Percentiles rank a stretch among this genome's conserved stretches.
phyloP scores from a whole-genome alignment of 2,888 invertebrate genomes.

The Lutraria lutraria region DNA sequence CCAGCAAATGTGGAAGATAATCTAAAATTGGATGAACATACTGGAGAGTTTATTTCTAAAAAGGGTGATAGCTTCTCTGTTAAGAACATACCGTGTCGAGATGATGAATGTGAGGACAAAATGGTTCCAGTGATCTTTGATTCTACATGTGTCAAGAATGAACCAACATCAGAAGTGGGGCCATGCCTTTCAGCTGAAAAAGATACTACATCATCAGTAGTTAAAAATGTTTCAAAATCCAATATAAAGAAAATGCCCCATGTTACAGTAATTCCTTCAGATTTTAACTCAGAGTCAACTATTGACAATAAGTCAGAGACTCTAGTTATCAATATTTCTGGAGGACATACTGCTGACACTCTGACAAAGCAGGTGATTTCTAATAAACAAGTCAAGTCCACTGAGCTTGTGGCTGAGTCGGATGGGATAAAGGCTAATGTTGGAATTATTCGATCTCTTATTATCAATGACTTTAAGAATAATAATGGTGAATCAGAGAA shows the following conservation, averaged over 20 bases:
- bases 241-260: conserved; percentile 54
- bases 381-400: background rate
- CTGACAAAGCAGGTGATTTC: background rate
- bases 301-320: conserved; percentile 46
- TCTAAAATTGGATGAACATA: conserved; percentile 44
- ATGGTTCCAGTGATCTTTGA: background rate
- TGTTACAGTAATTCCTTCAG: conserved; percentile 53
- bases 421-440: background rate
- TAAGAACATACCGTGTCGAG: background rate
- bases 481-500: conserved; percentile 18
- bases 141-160: conserved; percentile 17
- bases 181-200: conserved; percentile 11
- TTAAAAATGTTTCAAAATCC: conserved; percentile 13
- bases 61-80: conserved; percentile 35
- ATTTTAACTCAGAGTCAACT: conserved; percentile 24
- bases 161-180: conserved; percentile 5
- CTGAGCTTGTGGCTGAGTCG: no score
- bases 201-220: background rate
- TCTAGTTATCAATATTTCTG: conserved; percentile 63
- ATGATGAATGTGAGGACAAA: background rate
- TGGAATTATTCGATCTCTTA: conserved; percentile 44
- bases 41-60: conserved; percentile 45
- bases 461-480: conserved; percentile 26
- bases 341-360: conserved; percentile 26
- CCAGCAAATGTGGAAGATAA: conserved; percentile 15